A percentile compares a stretch with the other conserved stretches of the same genome.
Conservation (phyloP, 2,797 vertebrate genomes). For the Hemitrygon akajei region DNA sequence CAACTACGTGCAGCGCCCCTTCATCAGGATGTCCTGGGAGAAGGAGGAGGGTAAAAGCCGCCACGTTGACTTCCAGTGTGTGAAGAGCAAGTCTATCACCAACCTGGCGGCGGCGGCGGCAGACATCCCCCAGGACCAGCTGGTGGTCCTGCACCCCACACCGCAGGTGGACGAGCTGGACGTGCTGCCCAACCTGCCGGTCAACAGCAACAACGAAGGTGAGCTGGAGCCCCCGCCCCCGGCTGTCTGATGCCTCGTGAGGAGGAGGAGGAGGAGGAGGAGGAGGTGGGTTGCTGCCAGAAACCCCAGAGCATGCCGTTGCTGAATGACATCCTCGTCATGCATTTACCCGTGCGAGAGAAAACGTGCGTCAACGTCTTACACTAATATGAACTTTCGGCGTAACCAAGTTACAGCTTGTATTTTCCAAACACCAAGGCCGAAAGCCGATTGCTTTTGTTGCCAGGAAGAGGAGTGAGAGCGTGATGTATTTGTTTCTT, state of each 20-base stretch:
- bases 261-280: neutral
- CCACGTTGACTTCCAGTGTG: constrained; percentile 94
- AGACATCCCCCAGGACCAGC: constrained; percentile 91
- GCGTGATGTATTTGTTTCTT: neutral
- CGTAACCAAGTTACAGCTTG: neutral
- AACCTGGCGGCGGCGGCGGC: constrained; percentile 86
- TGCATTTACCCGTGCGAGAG: constrained; percentile 11
- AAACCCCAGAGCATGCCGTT: constrained; percentile 14
- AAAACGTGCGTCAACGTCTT: constrained; percentile 4
- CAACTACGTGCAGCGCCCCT: constrained; percentile 93
- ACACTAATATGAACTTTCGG: neutral
- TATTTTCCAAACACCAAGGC: too few relatives aligned
- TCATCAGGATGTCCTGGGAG: constrained; percentile 98
- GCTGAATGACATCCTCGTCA: neutral
- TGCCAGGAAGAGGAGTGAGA: neutral
- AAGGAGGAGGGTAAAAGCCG: constrained; percentile 95
- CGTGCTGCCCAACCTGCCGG: constrained; percentile 78
- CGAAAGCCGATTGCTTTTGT: neutral
- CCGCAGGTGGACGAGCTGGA: constrained; percentile 94
- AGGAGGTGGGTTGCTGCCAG: neutral
- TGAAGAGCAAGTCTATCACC: constrained; percentile 95
- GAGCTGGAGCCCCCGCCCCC: constrained; percentile 83
- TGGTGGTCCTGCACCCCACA: constrained; percentile 85
- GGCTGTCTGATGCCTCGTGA: constrained; percentile 62
- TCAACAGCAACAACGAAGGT: constrained; percentile 68